phyloP scores from a whole-genome alignment of 2,888 invertebrate genomes.

The Drosophila maculinotata region DNA sequence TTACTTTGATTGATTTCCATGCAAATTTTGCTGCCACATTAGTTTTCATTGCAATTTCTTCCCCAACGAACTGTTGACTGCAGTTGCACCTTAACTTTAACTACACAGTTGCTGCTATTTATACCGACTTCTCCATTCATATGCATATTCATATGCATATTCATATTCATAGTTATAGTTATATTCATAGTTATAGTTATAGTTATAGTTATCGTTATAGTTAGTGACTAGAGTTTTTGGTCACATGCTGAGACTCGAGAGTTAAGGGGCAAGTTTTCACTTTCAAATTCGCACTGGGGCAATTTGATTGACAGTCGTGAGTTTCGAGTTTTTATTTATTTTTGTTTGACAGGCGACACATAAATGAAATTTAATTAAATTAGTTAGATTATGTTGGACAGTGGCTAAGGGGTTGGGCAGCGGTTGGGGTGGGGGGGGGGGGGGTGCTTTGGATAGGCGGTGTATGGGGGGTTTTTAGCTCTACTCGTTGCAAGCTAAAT shows the following conservation, averaged over 20 bases:
- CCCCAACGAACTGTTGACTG: conserved; percentile 41
- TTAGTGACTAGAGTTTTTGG: conserved; percentile 13
- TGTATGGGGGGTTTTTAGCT: background rate
- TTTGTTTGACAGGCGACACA: conserved; percentile 65
- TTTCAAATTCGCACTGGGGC: conserved; percentile 67
- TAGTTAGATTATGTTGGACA: conserved; percentile 58
- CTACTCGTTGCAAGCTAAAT: conserved; percentile 73
- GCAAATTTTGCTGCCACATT: conserved; percentile 69
- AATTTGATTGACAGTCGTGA: conserved; percentile 69
- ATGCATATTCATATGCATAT: no score
- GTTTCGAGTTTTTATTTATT: conserved; percentile 53
- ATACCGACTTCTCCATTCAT: conserved; percentile 10
- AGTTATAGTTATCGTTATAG: no score
- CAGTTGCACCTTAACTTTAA: conserved; percentile 42
- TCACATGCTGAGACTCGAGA: conserved; percentile 35
- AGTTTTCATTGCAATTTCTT: conserved; percentile 66
- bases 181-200: conserved; percentile 12
- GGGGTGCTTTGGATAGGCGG: conserved; percentile 7
- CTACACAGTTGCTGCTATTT: conserved; percentile 4
- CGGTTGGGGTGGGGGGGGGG: background rate
- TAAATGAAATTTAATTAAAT: conserved; percentile 75
- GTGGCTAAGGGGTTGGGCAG: background rate
- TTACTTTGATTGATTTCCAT: conserved; percentile 69
- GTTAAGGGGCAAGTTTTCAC: conserved; percentile 60
- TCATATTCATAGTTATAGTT: conserved; percentile 28